These are phyloP conservation scores for Aelia acuminata DNA, from an alignment of 2,888 invertebrate species.

Conservation along the genomic window DNA sequence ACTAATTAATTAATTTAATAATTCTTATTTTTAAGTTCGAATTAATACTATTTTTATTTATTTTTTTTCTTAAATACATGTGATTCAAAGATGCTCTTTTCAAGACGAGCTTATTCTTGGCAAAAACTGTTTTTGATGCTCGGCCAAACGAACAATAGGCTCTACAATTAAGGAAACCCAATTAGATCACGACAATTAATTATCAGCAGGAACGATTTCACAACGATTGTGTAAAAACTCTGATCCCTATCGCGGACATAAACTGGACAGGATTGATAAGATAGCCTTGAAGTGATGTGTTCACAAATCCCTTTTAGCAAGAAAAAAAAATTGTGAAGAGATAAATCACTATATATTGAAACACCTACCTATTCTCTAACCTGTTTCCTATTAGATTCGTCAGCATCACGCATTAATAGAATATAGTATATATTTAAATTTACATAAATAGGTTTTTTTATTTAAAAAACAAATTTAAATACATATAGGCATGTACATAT, in stretches of 20 bases:
- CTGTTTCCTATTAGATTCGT: neutral
- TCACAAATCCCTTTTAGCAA: neutral
- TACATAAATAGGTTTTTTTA: too few relatives aligned
- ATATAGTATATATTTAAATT: neutral
- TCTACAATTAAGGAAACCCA: neutral
- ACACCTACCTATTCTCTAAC: neutral
- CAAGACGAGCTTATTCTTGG: neutral
- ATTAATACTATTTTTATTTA: too few relatives aligned
- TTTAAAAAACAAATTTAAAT: too few relatives aligned
- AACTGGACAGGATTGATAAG: conserved; percentile 34
- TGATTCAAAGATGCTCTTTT: too few relatives aligned
- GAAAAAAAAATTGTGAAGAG: neutral
- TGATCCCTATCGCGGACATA: neutral
- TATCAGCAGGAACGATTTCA: neutral
- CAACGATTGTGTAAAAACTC: neutral
- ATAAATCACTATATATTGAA: neutral
- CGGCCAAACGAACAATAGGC: neutral
- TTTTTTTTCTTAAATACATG: too few relatives aligned
- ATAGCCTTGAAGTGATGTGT: conserved; percentile 46
- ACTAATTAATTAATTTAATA: too few relatives aligned
- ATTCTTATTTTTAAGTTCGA: too few relatives aligned
- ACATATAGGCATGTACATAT: too few relatives aligned
- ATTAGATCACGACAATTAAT: neutral
- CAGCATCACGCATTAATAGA: neutral
- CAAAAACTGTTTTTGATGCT: neutral